Conservation (phyloP, 2,797 vertebrate genomes). For the Sebastes diploproa region DNA sequence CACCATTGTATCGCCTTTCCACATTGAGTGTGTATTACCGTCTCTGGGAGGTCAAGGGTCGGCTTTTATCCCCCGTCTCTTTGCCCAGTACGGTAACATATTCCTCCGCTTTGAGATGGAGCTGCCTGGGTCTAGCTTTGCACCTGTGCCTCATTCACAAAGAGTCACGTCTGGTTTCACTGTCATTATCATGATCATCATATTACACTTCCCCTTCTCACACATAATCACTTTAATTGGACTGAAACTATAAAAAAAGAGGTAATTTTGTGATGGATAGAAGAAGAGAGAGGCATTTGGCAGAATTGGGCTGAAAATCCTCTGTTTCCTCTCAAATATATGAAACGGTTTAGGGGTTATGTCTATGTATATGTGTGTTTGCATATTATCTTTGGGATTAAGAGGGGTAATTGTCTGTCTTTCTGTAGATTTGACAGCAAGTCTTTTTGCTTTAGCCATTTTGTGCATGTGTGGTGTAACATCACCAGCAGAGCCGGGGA, state of each 20-base stretch:
- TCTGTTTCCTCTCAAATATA: conserved; percentile 42
- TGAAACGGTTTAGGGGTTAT: conserved; percentile 37
- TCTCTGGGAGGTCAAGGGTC: conserved; percentile 39
- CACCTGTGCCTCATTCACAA: conserved; percentile 62
- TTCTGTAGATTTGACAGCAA: conserved; percentile 19
- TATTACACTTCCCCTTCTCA: conserved; percentile 61
- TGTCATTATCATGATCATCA: conserved; percentile 65
- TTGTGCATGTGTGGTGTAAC: background rate
- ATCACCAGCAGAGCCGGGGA: conserved; percentile 1
- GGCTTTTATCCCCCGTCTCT: conserved; percentile 32
- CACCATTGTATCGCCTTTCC: conserved; percentile 25
- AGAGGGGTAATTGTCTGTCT: conserved; percentile 59
- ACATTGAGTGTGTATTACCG: conserved; percentile 2
- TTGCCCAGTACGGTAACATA: background rate
- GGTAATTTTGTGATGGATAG: conserved; percentile 43
- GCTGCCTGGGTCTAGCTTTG: conserved; percentile 21
- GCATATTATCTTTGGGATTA: conserved; percentile 55
- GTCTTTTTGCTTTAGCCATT: conserved; percentile 23
- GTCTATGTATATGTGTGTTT: conserved; percentile 50
- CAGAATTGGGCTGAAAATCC: conserved; percentile 41
- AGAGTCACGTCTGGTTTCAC: conserved; percentile 34
- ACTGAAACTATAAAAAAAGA: conserved; percentile 51
- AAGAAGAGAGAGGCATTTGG: conserved; percentile 35
- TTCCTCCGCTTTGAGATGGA: conserved; percentile 7
- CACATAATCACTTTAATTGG: conserved; percentile 73